Evolutionary conservation across 2,797 vertebrate species (phyloP), one percentile per base, ranked within the genome.

Genomic region (Sternotherus odoratus): DNA sequence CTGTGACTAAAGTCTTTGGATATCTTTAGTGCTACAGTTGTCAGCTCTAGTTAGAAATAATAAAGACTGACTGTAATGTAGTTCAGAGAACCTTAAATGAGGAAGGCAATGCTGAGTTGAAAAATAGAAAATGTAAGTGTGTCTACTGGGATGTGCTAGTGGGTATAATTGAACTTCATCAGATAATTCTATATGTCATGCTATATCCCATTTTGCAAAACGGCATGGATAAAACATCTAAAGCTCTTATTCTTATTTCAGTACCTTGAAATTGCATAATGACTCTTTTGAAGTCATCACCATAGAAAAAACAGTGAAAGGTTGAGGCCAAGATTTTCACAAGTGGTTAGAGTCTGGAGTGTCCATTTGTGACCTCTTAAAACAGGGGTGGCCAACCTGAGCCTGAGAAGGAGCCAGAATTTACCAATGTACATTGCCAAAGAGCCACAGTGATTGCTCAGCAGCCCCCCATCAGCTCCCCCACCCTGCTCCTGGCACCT

Each of bases 31-130:
- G 53, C 56, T 83, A 49, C 12, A 54, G 28, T 82, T 90, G 57
- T 92, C 82, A 94, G n/a, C 23, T 91, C 77, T 69, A 86, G 69
- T 87, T 93, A 79, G 30, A 36, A 86, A 81, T 94, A 92, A 92
- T 36, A 88, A 23, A 86, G 43, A 63, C 1, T 1, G 82, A 92
- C 66, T 82, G 16, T 82, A 93, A 60, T 46, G 19, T 77, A 56
- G 30, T 93, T 87, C 81, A 91, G 79, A 95, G 86, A 91, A 87
- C 8, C 28, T 89, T 87, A 72, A 91, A 86, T 85, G 48, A 82
- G n/a, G n/a, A 87, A 95, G 19, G 72, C 56, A 78, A 3, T 48
- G 10, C 11, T 90, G 82, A 63, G 60, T 80, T 77, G 72, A 90
- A 93, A 93, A 90, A 79, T 0, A 91, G 39, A 95, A 88, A 82